Evolutionary conservation across 2,888 invertebrate genomes (phyloP), one percentile per base, ranked within the genome.

Genomic region (Octonoba sinensis): DNA sequence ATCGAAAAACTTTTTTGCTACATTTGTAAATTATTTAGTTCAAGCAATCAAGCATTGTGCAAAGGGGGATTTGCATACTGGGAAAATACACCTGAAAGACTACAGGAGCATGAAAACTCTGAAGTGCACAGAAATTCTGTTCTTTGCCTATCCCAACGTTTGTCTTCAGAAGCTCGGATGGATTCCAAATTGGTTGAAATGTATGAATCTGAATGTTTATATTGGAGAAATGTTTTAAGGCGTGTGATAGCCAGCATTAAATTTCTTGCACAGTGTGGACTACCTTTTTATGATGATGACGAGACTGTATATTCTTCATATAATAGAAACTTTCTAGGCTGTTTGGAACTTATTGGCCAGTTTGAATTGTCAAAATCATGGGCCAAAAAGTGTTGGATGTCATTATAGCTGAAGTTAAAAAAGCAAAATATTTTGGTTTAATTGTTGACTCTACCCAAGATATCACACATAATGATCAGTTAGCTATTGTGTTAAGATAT

Each of bases 351-450:
- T 6, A 15, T 60, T 3, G n/a, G 2, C 1, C 6, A 60, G 24
- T 60, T 60, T 36, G 60, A 60, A 13, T n/a, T 27, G 15, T 60
- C 2, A 8, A 60, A 3, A 6, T 60, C 1, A 15, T 60, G 60
- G 3, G 13, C 6, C 1, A 60, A 3, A 60, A 36, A 27, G 24
- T 60, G 3, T 27, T 27, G 12, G 1, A 11, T 2, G 12, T 13
- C 1, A 60, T 60, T 11, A 1, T 60, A 11, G 3, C 13, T 11
- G 60, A 60, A 27, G 24, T 60, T 3, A 27, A 1, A 27, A 13
- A 60, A 44, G 12, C 64, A 12, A 64, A 64, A 18, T 64, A 64
- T 18, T 64, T 36, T 64, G 64, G 64, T 13, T 46, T 64, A 64
- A 64, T 64, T 46, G n/a, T 64, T 4, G 36, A 64, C 44, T 64